Conservation (phyloP, 2,113 vertebrate species). For the Agelaius tricolor region DNA sequence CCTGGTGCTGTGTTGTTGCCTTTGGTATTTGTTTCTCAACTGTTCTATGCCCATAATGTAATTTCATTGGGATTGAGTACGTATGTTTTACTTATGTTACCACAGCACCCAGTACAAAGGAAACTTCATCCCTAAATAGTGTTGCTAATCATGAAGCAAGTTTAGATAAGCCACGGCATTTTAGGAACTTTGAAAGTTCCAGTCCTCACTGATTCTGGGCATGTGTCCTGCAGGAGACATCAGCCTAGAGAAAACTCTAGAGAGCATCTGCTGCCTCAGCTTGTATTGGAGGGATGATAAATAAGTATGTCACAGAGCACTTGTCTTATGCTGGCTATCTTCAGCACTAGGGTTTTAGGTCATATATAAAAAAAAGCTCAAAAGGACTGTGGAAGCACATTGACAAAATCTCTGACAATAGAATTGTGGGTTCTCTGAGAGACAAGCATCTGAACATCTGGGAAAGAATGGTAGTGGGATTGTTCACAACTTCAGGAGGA, state of each 20-base stretch:
- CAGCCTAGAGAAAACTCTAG: neutral
- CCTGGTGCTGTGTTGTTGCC: neutral
- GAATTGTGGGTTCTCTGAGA: neutral
- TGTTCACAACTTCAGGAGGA: neutral
- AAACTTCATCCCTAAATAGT: neutral
- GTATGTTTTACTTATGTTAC: neutral
- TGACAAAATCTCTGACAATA: neutral
- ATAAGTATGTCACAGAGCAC: neutral
- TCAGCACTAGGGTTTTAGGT: neutral
- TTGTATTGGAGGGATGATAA: neutral
- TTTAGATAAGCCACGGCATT: neutral
- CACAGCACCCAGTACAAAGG: fast-evolving
- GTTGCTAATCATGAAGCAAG: neutral
- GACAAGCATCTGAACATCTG: neutral
- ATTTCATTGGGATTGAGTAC: neutral
- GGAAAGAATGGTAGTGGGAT: neutral
- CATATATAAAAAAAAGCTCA: neutral
- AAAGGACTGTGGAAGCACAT: neutral
- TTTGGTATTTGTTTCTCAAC: neutral
- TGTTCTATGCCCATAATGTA: neutral
- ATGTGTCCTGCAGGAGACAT: neutral
- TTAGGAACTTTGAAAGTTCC: neutral
- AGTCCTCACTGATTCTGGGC: neutral
- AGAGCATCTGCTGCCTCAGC: neutral
- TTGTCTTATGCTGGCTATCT: neutral